Conservation (phyloP, 2,797 vertebrate genomes). For the Ambastaia sidthimunki region DNA sequence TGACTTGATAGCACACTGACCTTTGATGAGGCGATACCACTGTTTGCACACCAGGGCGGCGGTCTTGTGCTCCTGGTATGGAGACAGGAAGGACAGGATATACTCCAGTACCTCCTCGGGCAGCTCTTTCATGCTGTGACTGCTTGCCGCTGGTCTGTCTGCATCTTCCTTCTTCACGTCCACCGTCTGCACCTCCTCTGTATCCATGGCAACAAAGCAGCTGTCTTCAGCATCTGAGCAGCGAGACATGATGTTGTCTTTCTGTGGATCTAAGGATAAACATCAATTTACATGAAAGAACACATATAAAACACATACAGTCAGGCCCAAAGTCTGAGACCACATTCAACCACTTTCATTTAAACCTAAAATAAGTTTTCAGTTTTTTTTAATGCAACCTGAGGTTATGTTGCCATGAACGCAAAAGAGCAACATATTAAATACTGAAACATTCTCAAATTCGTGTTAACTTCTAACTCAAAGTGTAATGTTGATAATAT, state of each 20-base stretch:
- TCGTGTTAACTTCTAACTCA: too few relatives aligned
- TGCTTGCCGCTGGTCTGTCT: slow-evolving; percentile 48
- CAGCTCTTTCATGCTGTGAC: slow-evolving; percentile 89
- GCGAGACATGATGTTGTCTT: slow-evolving; percentile 86
- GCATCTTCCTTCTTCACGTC: slow-evolving; percentile 83
- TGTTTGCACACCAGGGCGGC: slow-evolving; percentile 98
- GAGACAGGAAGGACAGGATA: slow-evolving; percentile 96
- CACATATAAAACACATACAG: too few relatives aligned
- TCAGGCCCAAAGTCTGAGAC: too few relatives aligned
- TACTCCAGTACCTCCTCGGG: slow-evolving; percentile 98
- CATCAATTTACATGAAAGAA: background rate
- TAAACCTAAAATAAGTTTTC: too few relatives aligned
- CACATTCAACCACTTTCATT: too few relatives aligned
- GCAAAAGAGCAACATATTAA: too few relatives aligned
- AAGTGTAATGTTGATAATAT: too few relatives aligned
- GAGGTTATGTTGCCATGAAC: too few relatives aligned
- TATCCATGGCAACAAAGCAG: slow-evolving; percentile 92
- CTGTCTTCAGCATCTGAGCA: slow-evolving; percentile 91
- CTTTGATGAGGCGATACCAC: slow-evolving; percentile 99
- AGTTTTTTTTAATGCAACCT: too few relatives aligned
- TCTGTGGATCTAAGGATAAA: slow-evolving; percentile 54
- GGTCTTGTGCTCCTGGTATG: slow-evolving; percentile 98
- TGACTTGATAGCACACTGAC: slow-evolving; percentile 67
- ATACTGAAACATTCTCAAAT: too few relatives aligned
- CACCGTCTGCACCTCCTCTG: slow-evolving; percentile 67